Base-by-base conservation (phyloP, 2,888 invertebrate genomes). In the Coelinius sp. region DNA sequence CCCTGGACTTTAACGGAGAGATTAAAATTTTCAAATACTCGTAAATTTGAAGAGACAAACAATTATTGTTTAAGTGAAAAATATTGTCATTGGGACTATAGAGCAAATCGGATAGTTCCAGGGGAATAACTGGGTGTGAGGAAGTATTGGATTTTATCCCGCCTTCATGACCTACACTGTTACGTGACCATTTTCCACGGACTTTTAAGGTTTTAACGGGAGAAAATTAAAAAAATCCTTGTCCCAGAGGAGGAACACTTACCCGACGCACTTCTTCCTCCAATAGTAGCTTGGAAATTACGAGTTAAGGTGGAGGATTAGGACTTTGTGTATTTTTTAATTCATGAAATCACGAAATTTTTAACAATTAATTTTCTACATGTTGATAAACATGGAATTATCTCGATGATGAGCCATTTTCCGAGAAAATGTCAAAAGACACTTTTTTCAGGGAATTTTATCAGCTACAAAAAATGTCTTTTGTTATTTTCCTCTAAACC, bases 211-310 rank as follows among this genome's bases (percentile, higher is more conserved):
- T 12, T 56, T 56, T 17, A 56, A 56, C 27, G 17, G 27, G 31
- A 7, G 7, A 56, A n/a, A 31, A n/a, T 17, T n/a, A 52, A 24
- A 56, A 31, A 27, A n/a, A n/a, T 20, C 31, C n/a, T 27, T 17
- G 20, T 27, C 56, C 31, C 12, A 56, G n/a, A 3, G 6, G 12
- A 38, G 41, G 17, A 38, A 46, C 66, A 75, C 77, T 77, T 75
- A 77, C 77, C 77, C 66, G 65, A 46, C 77, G 77, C 27, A 77
- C 73, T 12, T 68, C 71, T 64, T 77, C 76, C 71, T 77, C 77
- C 74, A 77, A 64, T 20, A 75, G 71, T 64, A 77, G 76, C 75
- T 71, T 70, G 65, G 46, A 73, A 75, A 73, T 72, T 4, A 38
- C 44, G 53, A 73, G 66, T 69, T 71, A 64, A 73, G 17, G 49